Evolutionary conservation across 2,113 vertebrate species (phyloP).

Genomic region (Syngnathus scovelli): DNA sequence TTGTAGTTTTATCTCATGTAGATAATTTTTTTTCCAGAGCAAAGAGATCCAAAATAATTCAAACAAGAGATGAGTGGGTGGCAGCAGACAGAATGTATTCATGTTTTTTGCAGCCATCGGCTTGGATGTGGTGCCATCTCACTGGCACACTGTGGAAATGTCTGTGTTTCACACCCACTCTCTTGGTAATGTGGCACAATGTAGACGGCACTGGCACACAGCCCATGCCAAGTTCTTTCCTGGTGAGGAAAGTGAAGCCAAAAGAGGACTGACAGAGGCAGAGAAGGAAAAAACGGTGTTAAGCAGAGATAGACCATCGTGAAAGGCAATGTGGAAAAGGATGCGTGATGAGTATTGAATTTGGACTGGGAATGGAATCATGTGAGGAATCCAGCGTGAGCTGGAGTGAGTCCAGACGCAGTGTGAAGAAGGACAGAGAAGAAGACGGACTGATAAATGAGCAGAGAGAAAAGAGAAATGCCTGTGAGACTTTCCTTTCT

Average conservation of each 20-base stretch:
- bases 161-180: slow-evolving; percentile 65
- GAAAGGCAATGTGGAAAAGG: neutral
- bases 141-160: slow-evolving; percentile 47
- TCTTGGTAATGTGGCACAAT: slow-evolving; percentile 53
- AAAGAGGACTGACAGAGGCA: slow-evolving; percentile 38
- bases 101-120: slow-evolving; percentile 52
- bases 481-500: slow-evolving; percentile 50
- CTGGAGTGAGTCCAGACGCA: slow-evolving; percentile 54
- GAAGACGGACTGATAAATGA: slow-evolving; percentile 55
- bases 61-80: slow-evolving; percentile 36
- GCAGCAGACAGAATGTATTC: slow-evolving; percentile 49
- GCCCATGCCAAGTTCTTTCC: slow-evolving; percentile 44
- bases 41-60: slow-evolving; percentile 33
- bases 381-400: slow-evolving; percentile 29
- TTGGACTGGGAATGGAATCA: slow-evolving; percentile 21
- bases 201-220: slow-evolving; percentile 45
- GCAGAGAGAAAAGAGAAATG: slow-evolving; percentile 41
- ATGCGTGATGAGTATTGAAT: neutral
- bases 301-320: slow-evolving; percentile 41
- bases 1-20: slow-evolving; percentile 11
- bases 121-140: slow-evolving; percentile 49
- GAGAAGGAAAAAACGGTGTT: slow-evolving; percentile 43
- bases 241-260: slow-evolving; percentile 36
- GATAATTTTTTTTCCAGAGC: slow-evolving; percentile 14
- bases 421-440: slow-evolving; percentile 36